Evolutionary conservation across 1,140 invertebrate genomes (phyloP).

Genomic region (Leucophenga varia): DNA sequence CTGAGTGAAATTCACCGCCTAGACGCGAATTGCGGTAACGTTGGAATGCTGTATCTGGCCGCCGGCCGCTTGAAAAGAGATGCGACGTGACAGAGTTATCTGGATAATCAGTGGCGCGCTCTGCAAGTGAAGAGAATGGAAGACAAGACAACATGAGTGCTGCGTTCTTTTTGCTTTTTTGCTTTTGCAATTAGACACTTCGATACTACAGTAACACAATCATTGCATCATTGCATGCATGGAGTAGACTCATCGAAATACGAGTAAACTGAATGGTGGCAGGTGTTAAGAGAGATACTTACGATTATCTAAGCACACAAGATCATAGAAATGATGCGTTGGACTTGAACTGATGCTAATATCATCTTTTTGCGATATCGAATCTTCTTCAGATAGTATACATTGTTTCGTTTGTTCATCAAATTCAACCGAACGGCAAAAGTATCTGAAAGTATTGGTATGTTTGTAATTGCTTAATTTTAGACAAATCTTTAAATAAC

Average conservation of each 20-base stretch:
- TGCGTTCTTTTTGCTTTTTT: background rate
- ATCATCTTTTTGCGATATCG: constrained; percentile 81
- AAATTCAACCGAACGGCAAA: constrained; percentile 87
- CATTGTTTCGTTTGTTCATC: constrained; percentile 83
- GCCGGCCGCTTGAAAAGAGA: constrained; percentile 74
- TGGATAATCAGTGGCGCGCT: constrained; percentile 78
- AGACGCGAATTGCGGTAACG: constrained; percentile 81
- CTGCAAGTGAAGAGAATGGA: constrained; percentile 57
- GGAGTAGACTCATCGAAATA: constrained; percentile 15
- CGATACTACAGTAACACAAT: too few species aligned
- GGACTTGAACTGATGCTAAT: constrained; percentile 77
- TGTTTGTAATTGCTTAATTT: constrained; percentile 25
- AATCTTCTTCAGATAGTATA: constrained; percentile 85
- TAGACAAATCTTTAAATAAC: constrained; percentile 9
- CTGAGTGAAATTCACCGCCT: constrained; percentile 83
- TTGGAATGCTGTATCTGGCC: constrained; percentile 86
- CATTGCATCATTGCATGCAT: constrained; percentile 18
- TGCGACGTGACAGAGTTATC: constrained; percentile 80
- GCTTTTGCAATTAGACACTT: background rate
- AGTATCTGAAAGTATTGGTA: constrained; percentile 69
- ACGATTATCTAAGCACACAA: constrained; percentile 84
- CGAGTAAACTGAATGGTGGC: constrained; percentile 5
- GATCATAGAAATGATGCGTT: constrained; percentile 81
- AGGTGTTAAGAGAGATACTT: constrained; percentile 59
- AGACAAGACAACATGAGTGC: background rate